Evolutionary conservation across 2,888 invertebrate genomes (phyloP).

Genomic region (Phyto melanocephala): DNA sequence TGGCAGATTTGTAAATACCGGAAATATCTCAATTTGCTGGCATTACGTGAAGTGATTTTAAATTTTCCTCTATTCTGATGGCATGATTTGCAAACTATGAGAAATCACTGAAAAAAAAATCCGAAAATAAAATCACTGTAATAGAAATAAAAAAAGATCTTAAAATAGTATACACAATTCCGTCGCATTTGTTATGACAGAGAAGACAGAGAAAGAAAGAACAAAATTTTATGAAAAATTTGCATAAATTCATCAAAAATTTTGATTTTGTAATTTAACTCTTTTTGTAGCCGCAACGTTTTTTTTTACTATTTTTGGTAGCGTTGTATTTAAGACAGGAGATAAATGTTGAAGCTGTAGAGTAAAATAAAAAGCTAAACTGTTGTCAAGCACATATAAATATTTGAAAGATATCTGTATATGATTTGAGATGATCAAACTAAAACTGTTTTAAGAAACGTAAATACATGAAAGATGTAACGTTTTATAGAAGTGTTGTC

Average conservation of each 20-base stretch:
- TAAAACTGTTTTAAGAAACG: background rate
- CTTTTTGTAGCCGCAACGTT: too few species aligned
- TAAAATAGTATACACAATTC: background rate
- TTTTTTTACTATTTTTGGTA: background rate
- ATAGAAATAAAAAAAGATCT: background rate
- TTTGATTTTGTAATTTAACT: constrained; percentile 4
- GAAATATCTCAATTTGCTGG: constrained; percentile 67
- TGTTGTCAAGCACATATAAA: background rate
- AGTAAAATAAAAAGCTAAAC: background rate
- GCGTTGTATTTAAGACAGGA: background rate
- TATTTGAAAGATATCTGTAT: background rate
- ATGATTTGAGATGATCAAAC: background rate
- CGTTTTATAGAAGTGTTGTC: background rate
- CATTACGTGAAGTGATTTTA: constrained; percentile 66
- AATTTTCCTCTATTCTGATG: constrained; percentile 46
- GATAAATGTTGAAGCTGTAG: background rate
- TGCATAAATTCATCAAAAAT: constrained; percentile 33
- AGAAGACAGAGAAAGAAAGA: background rate
- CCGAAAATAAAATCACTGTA: constrained; percentile 7
- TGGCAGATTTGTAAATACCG: constrained; percentile 62
- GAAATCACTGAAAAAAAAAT: constrained; percentile 1
- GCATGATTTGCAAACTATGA: constrained; percentile 31
- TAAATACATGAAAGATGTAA: background rate
- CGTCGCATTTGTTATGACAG: constrained; percentile 28
- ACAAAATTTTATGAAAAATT: constrained; percentile 1